Evolutionary conservation across 2,888 invertebrate species (phyloP).

Genomic region (Carcina quercana): DNA sequence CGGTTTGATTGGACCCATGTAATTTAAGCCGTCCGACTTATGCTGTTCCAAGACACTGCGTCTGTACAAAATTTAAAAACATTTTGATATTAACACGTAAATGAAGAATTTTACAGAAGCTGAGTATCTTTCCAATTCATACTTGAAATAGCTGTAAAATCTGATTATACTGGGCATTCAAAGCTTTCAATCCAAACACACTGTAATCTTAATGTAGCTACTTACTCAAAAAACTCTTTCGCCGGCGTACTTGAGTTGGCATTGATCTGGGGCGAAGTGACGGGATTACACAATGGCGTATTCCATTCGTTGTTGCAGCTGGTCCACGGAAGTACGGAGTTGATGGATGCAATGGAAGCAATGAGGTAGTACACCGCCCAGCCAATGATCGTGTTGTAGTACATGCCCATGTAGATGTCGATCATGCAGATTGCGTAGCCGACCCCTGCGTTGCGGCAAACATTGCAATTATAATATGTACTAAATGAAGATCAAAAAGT

Average conservation of each 20-base stretch:
- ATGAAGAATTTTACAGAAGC: too few relatives aligned
- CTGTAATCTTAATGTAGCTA: too few relatives aligned
- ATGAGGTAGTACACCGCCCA: conserved; percentile 95
- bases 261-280: conserved; percentile 69
- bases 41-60: conserved; percentile 91
- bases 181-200: too few relatives aligned
- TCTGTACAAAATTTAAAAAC: conserved; percentile 56
- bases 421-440: conserved; percentile 97
- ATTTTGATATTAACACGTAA: too few relatives aligned
- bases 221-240: conserved; percentile 92
- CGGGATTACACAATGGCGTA: conserved; percentile 82
- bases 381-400: conserved; percentile 97
- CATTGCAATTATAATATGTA: too few relatives aligned
- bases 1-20: conserved; percentile 92
- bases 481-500: too few relatives aligned
- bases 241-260: conserved; percentile 84
- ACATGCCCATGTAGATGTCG: conserved; percentile 96
- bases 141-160: too few relatives aligned
- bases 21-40: conserved; percentile 86
- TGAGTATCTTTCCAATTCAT: too few relatives aligned
- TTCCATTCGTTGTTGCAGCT: conserved; percentile 92
- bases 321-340: conserved; percentile 89
- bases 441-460: conserved; percentile 86
- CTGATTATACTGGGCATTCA: too few relatives aligned
- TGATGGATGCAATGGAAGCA: conserved; percentile 87